Evolutionary conservation across 1,140 invertebrate species (phyloP), one percentile per base, ranked within the genome.

Genomic region (Ctenoplectra terminalis): DNA sequence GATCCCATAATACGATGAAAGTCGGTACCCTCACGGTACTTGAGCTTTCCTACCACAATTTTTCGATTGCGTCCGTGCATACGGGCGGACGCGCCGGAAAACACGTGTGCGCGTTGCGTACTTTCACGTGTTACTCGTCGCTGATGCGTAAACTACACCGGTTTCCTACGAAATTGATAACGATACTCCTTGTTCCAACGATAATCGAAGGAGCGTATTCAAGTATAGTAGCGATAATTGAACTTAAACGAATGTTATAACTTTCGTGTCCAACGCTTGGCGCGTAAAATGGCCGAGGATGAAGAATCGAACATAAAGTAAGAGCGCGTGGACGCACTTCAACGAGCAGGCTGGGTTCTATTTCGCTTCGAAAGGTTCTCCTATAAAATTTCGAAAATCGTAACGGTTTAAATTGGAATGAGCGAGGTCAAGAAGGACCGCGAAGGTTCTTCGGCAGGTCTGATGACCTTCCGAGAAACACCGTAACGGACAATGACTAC

Each of bases 361-460:
- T 46, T 76, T 76, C 43, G 2, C 37, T 23, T 29, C 1, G 0
- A 9, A 2, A 17, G 13, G 8, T 4, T 40, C 4, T 79, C 40
- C 67, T 85, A 78, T 77, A 81, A 82, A 84, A 85, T 83, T 64
- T 84, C 23, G 31, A 34, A 66, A 84, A 86, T 80, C 69, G 43
- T 71, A 85, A 78, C 72, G 74, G 70, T 77, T 66, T 11, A 17
- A 40, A 64, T 64, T 29, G 46, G 13, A 50, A 40, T 0, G 15
- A 43, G 56, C 11, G 37, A 76, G 64, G 73, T 48, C 31, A 31
- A 76, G 54, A 9, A 2, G 9, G 2, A 3, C 43, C 37, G 31
- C 1, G 15, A 7, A 31, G 17, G 17, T 75, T 20, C 34, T 50
- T 79, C 6, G 56, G 6, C 60, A 66, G 78, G 69, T 66, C 70